Conservation (phyloP, 2,113 vertebrate genomes). For the Microtus montanus region DNA sequence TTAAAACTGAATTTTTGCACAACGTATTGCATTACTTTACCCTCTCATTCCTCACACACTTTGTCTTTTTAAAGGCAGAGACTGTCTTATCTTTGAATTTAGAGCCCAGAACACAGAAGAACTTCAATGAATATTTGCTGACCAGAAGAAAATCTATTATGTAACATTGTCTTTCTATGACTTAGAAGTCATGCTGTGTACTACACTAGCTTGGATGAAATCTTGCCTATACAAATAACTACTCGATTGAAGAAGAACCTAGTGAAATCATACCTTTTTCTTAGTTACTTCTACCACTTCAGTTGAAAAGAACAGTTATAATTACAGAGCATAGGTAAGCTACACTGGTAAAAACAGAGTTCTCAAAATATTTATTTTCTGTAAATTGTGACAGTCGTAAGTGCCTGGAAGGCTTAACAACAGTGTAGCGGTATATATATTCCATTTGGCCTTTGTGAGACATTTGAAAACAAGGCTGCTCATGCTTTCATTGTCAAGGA, state of each 20-base stretch:
- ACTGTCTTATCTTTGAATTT: background rate
- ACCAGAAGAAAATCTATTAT: background rate
- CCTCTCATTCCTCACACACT: background rate
- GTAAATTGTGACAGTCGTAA: constrained; percentile 1
- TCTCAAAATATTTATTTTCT: background rate
- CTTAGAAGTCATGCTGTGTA: background rate
- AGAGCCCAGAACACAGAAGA: background rate
- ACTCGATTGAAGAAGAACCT: background rate
- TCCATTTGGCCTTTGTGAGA: constrained; percentile 26
- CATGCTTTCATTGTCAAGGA: background rate
- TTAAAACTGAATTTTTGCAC: constrained; percentile 10
- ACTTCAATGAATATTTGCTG: background rate
- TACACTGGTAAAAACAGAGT: background rate
- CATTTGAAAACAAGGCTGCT: background rate
- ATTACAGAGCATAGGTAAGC: background rate
- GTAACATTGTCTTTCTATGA: background rate
- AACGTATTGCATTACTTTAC: background rate
- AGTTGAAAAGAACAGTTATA: background rate
- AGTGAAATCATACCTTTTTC: background rate
- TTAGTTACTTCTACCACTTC: background rate
- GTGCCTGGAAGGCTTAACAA: background rate
- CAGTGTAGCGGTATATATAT: background rate
- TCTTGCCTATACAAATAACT: background rate
- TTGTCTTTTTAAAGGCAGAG: background rate
- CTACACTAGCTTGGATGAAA: background rate